Evolutionary conservation across 2,797 vertebrate species (phyloP).

Genomic region (Avahi laniger): DNA sequence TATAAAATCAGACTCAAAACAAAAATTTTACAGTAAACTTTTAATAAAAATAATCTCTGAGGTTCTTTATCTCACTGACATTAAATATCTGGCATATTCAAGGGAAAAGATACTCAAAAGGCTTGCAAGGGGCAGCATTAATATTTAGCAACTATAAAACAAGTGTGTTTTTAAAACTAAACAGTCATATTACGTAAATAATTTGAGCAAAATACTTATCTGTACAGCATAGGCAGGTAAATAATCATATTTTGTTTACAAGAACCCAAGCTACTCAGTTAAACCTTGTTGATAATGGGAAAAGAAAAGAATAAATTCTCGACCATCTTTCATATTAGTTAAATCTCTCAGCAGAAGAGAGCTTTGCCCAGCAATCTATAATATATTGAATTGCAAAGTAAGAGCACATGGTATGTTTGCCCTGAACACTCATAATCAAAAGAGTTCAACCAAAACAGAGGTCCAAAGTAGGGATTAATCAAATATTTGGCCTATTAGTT

Average conservation of each 20-base stretch:
- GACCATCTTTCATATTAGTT: background rate
- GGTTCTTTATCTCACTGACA: background rate
- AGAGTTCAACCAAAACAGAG: background rate
- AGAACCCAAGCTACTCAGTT: background rate
- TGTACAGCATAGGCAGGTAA: background rate
- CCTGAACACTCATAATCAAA: background rate
- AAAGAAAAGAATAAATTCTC: background rate
- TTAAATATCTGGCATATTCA: background rate
- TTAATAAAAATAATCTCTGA: background rate
- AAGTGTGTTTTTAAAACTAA: background rate
- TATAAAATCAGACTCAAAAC: background rate
- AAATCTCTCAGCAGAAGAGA: background rate
- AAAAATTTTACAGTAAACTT: constrained; percentile 25
- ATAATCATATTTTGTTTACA: background rate
- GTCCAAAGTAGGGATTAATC: background rate
- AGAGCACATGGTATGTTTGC: background rate
- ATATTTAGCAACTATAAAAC: background rate
- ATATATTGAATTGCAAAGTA: background rate
- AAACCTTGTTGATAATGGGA: background rate
- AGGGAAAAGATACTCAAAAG: background rate
- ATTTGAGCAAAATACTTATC: background rate
- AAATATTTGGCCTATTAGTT: background rate
- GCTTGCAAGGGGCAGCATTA: background rate
- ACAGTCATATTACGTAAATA: background rate
- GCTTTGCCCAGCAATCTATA: background rate